Evolutionary conservation across 2,888 invertebrate genomes (phyloP), one percentile per base, ranked within the genome.

Genomic region (Neocrepidodera transversa): DNA sequence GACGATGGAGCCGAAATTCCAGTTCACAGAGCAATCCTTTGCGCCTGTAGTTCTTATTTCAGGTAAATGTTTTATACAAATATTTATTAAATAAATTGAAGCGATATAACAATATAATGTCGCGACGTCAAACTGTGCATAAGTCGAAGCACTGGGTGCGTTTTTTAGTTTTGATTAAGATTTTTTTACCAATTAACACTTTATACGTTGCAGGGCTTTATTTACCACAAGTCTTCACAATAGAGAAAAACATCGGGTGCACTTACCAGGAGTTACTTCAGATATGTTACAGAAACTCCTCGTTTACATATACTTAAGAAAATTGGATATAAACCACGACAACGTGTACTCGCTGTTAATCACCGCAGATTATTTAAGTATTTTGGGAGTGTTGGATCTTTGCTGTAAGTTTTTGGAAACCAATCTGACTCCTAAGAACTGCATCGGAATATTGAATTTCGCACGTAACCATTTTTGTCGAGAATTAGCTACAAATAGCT

Each of bases 31-130:
- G 89, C 91, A 58, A 90, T 94, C 68, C 84, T 94, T 71, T 91
- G 92, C 62, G 90, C 94, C 56, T 93, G 93, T 81, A 95, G 95
- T 76, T 88, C 91, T 35, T 96, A 95, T 81, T 96, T 96, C 81
- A 86, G 90, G 92, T 92, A 82, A 52, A 42, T 6, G 4, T 36
- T 18, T 26, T 13, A 35, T 4, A 43, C 18, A 10, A 43, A 20
- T 14, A 18, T 13, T 14, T 14, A 54, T 43, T 48, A 16, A 14
- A 2, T 6, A 48, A 28, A 16, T 16, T n/a, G n/a, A n/a, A n/a
- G n/a, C n/a, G n/a, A n/a, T n/a, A n/a, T n/a, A n/a, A n/a, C n/a
- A n/a, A n/a, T n/a, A n/a, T n/a, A n/a, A n/a, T n/a, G n/a, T n/a
- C n/a, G n/a, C n/a, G n/a, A n/a, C n/a, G n/a, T n/a, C n/a, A n/a